These are phyloP conservation scores for Nasua narica DNA, from an alignment of 2,797 vertebrate genomes.

Conservation along the genomic window DNA sequence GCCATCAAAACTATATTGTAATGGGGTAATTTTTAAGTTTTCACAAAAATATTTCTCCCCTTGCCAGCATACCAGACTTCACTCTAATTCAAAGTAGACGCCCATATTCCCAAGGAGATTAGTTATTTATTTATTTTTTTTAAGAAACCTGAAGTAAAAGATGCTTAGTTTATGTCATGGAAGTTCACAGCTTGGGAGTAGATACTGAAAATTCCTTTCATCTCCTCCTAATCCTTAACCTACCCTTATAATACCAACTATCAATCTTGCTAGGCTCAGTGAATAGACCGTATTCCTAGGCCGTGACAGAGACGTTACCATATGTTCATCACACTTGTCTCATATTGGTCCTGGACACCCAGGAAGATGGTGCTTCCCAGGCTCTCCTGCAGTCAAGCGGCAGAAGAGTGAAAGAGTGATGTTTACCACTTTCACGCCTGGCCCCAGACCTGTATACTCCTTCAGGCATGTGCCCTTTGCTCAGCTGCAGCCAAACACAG, in stretches of 20 bases:
- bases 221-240: background rate
- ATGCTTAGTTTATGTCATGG: background rate
- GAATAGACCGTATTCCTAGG: background rate
- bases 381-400: background rate
- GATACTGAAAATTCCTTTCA: background rate
- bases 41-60: background rate
- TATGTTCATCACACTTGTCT: background rate
- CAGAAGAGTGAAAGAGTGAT: background rate
- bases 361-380: background rate
- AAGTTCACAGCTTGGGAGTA: background rate
- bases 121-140: background rate
- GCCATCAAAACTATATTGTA: background rate
- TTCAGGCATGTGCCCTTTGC: background rate
- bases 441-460: background rate
- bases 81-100: background rate
- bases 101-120: background rate
- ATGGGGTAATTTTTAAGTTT: background rate
- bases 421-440: background rate
- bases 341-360: background rate
- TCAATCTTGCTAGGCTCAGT: background rate
- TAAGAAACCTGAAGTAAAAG: background rate
- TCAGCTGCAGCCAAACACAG: background rate
- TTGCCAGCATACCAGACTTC: background rate
- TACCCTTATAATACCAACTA: background rate
- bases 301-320: background rate